These are phyloP conservation scores for Drosophila mayaguana DNA, from an alignment of 2,888 invertebrate genomes.

Conservation along the genomic window DNA sequence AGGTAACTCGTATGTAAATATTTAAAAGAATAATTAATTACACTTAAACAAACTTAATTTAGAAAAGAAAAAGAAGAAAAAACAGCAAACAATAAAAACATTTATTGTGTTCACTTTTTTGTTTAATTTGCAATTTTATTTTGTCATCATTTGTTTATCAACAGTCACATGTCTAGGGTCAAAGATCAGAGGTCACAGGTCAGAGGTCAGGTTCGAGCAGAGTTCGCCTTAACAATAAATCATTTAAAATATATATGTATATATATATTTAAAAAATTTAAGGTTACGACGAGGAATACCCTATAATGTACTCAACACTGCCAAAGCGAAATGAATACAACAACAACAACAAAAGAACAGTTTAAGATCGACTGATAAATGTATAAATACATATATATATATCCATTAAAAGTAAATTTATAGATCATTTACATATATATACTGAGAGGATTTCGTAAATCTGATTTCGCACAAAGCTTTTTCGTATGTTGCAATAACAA, in stretches of 20 bases:
- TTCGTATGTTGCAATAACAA: slow-evolving; percentile 44
- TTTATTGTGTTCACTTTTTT: slow-evolving; percentile 8
- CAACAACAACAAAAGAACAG: slow-evolving; percentile 34
- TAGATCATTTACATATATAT: slow-evolving; percentile 13
- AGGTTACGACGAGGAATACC: slow-evolving; percentile 14
- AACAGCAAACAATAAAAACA: slow-evolving; percentile 2
- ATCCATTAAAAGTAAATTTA: slow-evolving; percentile 1
- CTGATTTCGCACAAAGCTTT: slow-evolving; percentile 51
- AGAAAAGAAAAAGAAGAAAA: slow-evolving; percentile 11
- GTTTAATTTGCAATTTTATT: slow-evolving; percentile 1
- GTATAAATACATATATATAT: slow-evolving; percentile 29
- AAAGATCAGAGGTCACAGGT: slow-evolving; percentile 6
- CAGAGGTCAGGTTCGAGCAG: slow-evolving; percentile 6
- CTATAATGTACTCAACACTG: slow-evolving; percentile 75
- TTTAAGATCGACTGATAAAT: slow-evolving; percentile 70
- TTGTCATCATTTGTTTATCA: neutral
- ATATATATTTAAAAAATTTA: slow-evolving; percentile 20
- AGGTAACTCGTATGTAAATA: slow-evolving; percentile 41
- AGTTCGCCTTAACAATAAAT: slow-evolving; percentile 41
- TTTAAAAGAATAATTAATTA: slow-evolving; percentile 35
- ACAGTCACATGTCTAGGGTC: slow-evolving; percentile 18
- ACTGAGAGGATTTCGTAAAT: neutral
- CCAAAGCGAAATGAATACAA: slow-evolving; percentile 73
- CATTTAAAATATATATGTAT: slow-evolving; percentile 30
- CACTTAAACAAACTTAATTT: slow-evolving; percentile 27